These are phyloP conservation scores for Busseola fusca DNA, from an alignment of 2,888 invertebrate genomes.

Conservation along the genomic window DNA sequence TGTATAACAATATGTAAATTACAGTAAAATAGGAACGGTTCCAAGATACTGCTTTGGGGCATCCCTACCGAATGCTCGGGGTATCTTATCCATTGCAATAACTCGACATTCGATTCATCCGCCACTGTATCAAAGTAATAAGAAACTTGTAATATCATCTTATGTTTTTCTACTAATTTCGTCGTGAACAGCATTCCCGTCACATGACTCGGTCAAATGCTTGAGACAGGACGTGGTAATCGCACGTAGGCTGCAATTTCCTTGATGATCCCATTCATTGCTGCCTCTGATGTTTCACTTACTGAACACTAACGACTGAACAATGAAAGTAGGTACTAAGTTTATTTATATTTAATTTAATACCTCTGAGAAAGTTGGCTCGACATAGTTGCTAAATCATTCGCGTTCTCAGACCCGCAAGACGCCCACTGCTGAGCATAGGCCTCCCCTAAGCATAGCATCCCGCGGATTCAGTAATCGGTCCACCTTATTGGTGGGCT, in stretches of 20 bases:
- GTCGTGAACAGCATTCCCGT: slow-evolving; percentile 18
- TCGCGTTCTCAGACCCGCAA: background rate
- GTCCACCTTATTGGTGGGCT: background rate
- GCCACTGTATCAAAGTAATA: background rate
- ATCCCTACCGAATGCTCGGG: background rate
- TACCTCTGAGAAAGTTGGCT: slow-evolving; percentile 1
- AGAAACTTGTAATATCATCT: background rate
- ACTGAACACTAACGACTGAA: background rate
- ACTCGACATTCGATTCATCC: background rate
- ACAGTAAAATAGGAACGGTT: background rate
- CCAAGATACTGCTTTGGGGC: slow-evolving; percentile 18
- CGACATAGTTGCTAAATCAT: background rate
- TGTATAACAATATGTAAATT: background rate
- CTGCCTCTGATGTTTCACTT: slow-evolving; percentile 13
- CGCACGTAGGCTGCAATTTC: slow-evolving; percentile 61
- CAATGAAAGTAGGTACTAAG: background rate
- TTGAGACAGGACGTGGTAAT: slow-evolving; percentile 39
- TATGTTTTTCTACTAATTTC: slow-evolving; percentile 13
- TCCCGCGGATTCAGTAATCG: background rate
- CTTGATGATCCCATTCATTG: slow-evolving; percentile 58
- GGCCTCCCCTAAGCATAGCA: background rate
- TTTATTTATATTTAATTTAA: background rate
- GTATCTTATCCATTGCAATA: background rate
- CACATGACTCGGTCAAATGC: slow-evolving; percentile 20
- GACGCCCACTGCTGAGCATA: background rate